phyloP scores from a whole-genome alignment of 2,888 invertebrate genomes.

The Orchesellides sinensis region DNA sequence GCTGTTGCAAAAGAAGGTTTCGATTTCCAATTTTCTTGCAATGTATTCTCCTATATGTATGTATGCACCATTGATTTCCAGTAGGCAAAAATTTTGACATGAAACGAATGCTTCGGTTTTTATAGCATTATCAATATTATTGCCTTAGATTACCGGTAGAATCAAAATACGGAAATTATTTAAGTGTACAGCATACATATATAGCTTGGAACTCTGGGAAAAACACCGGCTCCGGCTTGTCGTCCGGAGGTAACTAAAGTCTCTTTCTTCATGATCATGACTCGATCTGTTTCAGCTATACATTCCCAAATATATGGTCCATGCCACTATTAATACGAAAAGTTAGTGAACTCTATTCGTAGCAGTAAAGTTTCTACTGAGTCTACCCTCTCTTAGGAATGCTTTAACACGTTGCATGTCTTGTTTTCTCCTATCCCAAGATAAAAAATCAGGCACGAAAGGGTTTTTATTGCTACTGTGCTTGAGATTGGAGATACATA shows the following conservation, averaged over 20 bases:
- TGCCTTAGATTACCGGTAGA: background rate
- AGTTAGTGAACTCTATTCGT: constrained; percentile 52
- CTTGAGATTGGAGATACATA: no score
- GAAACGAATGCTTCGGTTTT: constrained; percentile 23
- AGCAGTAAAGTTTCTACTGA: constrained; percentile 38
- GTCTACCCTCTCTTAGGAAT: constrained; percentile 13
- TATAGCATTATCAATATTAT: constrained; percentile 27
- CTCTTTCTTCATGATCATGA: background rate
- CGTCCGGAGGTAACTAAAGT: constrained; percentile 16
- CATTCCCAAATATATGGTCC: constrained; percentile 20
- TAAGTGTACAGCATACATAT: no score
- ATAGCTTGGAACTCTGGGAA: no score
- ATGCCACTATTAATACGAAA: constrained; percentile 47
- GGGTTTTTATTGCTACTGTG: no score
- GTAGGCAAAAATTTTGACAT: constrained; percentile 20
- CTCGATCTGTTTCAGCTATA: background rate
- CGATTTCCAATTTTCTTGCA: background rate
- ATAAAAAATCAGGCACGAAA: no score
- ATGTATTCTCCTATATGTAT: constrained; percentile 16
- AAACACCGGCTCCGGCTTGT: constrained; percentile 45
- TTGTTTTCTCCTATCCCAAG: no score
- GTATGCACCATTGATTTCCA: background rate
- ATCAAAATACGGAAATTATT: no score
- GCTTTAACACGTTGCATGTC: no score
- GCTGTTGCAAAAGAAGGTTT: constrained; percentile 10